Conservation (phyloP, 2,797 vertebrate species). For the Typhlichthys eigenmanni region DNA sequence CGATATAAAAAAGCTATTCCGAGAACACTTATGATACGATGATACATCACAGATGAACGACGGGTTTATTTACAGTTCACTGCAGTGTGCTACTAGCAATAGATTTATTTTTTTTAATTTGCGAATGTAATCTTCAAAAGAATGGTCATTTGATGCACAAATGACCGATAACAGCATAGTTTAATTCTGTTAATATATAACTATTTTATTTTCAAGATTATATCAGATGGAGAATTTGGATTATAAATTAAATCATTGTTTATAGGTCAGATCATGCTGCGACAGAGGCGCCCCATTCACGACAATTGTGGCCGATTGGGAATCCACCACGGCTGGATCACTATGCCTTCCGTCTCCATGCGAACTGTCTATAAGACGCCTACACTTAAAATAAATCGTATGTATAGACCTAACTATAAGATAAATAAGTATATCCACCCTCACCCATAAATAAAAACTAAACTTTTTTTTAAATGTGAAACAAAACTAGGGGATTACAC, state of each 20-base stretch:
- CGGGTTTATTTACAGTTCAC: too few species aligned
- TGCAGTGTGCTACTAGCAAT: too few species aligned
- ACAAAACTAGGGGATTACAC: too few species aligned
- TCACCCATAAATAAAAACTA: too few species aligned
- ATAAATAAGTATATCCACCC: too few species aligned
- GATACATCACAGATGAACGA: too few species aligned
- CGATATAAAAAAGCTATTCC: conserved; percentile 13
- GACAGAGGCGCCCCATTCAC: conserved; percentile 45
- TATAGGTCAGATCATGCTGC: conserved; percentile 31
- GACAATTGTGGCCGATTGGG: conserved; percentile 52
- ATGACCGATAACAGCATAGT: conserved; percentile 18
- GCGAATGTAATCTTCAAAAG: conserved; percentile 7
- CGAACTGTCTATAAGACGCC: background rate
- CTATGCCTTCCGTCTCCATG: background rate
- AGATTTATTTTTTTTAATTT: background rate
- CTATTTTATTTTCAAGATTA: conserved; percentile 31
- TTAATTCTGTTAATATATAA: conserved; percentile 32
- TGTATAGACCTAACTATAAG: background rate
- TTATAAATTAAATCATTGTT: conserved; percentile 43
- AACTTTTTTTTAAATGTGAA: too few species aligned
- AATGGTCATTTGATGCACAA: conserved; percentile 17
- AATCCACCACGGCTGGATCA: conserved; percentile 46
- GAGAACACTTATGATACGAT: background rate
- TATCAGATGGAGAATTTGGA: conserved; percentile 27
- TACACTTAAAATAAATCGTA: background rate